Percentiles rank a stretch among this genome's conserved stretches.
Conservation (phyloP, 2,888 invertebrate species). For the Trichopoda pennipes region DNA sequence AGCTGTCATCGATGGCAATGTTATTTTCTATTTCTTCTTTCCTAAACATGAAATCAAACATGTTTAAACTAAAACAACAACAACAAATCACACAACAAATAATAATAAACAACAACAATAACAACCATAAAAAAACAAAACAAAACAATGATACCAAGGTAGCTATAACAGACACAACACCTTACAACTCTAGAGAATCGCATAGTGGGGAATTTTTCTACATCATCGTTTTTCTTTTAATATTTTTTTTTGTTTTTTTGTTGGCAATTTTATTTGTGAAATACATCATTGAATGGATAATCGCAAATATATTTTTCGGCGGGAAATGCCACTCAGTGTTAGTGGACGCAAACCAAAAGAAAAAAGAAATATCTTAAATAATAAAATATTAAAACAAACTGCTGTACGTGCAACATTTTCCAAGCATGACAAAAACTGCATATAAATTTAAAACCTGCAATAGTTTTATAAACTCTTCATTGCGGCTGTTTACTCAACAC, state of each 20-base stretch:
- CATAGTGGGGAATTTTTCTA: slow-evolving; percentile 28
- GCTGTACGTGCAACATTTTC: slow-evolving; percentile 59
- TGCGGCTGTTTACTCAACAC: slow-evolving; percentile 36
- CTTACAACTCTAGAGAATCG: slow-evolving; percentile 23
- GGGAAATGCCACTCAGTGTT: slow-evolving; percentile 66
- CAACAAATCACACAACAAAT: slow-evolving; percentile 27
- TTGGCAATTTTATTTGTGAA: slow-evolving; percentile 45
- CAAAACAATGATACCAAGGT: slow-evolving; percentile 7
- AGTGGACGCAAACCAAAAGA: slow-evolving; percentile 48
- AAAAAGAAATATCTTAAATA: slow-evolving; percentile 18
- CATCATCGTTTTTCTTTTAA: background rate
- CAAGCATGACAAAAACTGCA: slow-evolving; percentile 55
- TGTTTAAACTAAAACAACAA: slow-evolving; percentile 44
- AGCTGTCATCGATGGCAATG: slow-evolving; percentile 63
- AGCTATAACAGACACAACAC: slow-evolving; percentile 52
- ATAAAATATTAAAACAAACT: slow-evolving; percentile 41
- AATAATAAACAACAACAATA: slow-evolving; percentile 18
- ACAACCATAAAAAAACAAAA: slow-evolving; percentile 34
- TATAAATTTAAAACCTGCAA: slow-evolving; percentile 50
- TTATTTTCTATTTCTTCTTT: slow-evolving; percentile 47
- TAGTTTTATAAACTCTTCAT: slow-evolving; percentile 23
- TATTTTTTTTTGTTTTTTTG: background rate
- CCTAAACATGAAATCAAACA: slow-evolving; percentile 42
- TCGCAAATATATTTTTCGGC: slow-evolving; percentile 62
- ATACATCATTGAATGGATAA: slow-evolving; percentile 10